Percentiles rank a stretch among this genome's conserved stretches.
These are phyloP conservation scores for Pheosia tremula DNA, from an alignment of 2,888 invertebrate species.

Conservation along the genomic window DNA sequence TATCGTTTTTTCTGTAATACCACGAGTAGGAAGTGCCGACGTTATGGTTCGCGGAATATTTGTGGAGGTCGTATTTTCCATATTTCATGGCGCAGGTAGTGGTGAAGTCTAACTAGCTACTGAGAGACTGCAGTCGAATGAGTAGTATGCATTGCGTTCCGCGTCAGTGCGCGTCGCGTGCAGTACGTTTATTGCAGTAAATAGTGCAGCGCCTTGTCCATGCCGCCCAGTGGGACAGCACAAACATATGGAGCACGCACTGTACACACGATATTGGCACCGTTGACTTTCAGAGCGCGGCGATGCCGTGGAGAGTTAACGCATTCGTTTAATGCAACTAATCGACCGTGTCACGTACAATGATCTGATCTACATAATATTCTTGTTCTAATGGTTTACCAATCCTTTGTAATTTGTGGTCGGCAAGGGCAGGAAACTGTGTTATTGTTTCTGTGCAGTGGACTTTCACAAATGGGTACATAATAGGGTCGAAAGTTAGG, in stretches of 20 bases:
- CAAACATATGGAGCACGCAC: conserved; percentile 58
- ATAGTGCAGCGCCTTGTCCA: conserved; percentile 58
- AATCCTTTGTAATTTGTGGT: conserved; percentile 3
- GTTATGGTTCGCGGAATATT: conserved; percentile 75
- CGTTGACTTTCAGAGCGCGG: conserved; percentile 75
- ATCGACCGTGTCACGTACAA: conserved; percentile 56
- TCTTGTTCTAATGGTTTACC: conserved; percentile 19
- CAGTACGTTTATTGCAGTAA: conserved; percentile 61
- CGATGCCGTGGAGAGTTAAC: conserved; percentile 65
- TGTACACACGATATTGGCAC: conserved; percentile 66
- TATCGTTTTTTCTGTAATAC: conserved; percentile 78
- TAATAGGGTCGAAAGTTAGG: conserved; percentile 10
- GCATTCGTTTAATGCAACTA: conserved; percentile 50
- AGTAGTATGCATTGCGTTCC: conserved; percentile 70
- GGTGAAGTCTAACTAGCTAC: conserved; percentile 62
- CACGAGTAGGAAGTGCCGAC: conserved; percentile 80
- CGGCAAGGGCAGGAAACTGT: conserved; percentile 2
- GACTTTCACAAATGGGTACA: conserved; percentile 15
- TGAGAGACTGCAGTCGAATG: conserved; percentile 64
- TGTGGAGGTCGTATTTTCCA: conserved; percentile 82
- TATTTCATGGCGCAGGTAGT: conserved; percentile 72
- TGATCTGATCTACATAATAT: conserved; percentile 10
- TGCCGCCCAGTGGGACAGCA: conserved; percentile 51
- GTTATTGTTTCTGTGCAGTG: conserved; percentile 1
- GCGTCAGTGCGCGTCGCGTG: conserved; percentile 57